Base-by-base conservation (phyloP, 2,888 invertebrate species). In the Drosophila peninsularis region DNA sequence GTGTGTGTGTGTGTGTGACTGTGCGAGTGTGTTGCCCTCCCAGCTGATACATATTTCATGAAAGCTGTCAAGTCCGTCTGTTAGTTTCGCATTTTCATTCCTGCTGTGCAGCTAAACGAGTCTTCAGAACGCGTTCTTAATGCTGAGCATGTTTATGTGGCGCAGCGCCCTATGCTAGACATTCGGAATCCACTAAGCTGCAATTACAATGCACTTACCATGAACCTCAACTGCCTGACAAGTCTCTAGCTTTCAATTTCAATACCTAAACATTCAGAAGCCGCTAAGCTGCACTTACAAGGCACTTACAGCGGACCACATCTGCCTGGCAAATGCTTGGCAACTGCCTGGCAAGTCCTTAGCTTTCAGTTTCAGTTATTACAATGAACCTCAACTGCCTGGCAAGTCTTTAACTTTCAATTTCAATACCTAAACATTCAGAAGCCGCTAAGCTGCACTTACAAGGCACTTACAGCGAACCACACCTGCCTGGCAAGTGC, bases 31-130 rank as follows among this genome's bases (percentile, higher is more conserved):
- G n/a, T 54, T 17, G 17, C 13, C n/a, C 41, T 60, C 37, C 32
- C 39, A 60, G 21, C 52, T 82, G 45, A 17, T 45, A 61, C 80
- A 82, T 82, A 88, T 82, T 82, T 82, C 80, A 82, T 88, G 81
- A 53, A 60, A 72, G 64, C 68, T 86, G 82, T 88, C 82, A 86
- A 65, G 63, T 80, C 87, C 84, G 78, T 88, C 89, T 82, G 89
- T 78, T 80, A 74, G 87, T 75, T 83, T 64, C 45, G 63, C 63
- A 71, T 78, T 78, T 67, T 21, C 39, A 60, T 47, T 54, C 21
- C 45, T 47, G 45, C 36, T 39, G 52, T 42, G 17, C 42, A 49
- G n/a, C 39, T 45, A 19, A 69, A 41, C 42, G 42, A 53, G 60
- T 53, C 70, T 45, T 45, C 9, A 34, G 44, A 52, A 47, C 50